Evolutionary conservation across 2,888 invertebrate species (phyloP).

Genomic region (Lasioglossum figueresi): DNA sequence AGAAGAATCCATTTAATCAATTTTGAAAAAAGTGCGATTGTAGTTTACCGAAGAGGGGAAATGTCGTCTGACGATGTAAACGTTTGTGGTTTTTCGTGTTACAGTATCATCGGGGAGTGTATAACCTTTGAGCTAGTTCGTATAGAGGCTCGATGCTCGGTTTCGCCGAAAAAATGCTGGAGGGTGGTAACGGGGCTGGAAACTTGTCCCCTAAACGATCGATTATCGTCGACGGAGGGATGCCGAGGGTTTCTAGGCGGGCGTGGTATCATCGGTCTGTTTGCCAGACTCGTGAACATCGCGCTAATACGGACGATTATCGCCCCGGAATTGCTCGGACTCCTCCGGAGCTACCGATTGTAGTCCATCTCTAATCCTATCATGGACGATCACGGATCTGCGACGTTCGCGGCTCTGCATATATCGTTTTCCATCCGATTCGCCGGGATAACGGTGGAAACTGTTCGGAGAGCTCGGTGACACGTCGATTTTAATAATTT

Average conservation of each 20-base stretch:
- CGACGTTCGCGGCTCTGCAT: conserved; percentile 12
- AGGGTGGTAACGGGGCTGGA: neutral
- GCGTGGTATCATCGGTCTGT: conserved; percentile 56
- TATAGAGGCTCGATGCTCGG: neutral
- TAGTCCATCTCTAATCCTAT: conserved; percentile 61
- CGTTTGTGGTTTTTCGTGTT: too few relatives aligned
- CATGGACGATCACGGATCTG: conserved; percentile 35
- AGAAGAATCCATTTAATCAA: too few relatives aligned
- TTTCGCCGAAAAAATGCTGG: neutral
- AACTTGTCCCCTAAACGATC: conserved; percentile 36
- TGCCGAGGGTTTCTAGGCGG: neutral
- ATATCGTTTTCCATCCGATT: conserved; percentile 39
- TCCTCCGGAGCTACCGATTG: conserved; percentile 35
- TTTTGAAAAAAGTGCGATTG: too few relatives aligned
- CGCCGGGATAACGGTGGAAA: conserved; percentile 19
- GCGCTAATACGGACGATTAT: conserved; percentile 69
- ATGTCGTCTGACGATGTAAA: too few relatives aligned
- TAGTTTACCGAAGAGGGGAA: too few relatives aligned
- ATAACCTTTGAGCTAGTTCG: neutral
- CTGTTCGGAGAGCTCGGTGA: neutral
- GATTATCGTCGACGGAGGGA: conserved; percentile 41
- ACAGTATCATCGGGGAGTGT: too few relatives aligned
- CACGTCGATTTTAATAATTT: conserved; percentile 5
- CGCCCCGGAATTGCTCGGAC: conserved; percentile 58
- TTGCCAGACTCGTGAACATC: conserved; percentile 60